Evolutionary conservation across 2,113 vertebrate species (phyloP).

Genomic region (Labeo rohita): DNA sequence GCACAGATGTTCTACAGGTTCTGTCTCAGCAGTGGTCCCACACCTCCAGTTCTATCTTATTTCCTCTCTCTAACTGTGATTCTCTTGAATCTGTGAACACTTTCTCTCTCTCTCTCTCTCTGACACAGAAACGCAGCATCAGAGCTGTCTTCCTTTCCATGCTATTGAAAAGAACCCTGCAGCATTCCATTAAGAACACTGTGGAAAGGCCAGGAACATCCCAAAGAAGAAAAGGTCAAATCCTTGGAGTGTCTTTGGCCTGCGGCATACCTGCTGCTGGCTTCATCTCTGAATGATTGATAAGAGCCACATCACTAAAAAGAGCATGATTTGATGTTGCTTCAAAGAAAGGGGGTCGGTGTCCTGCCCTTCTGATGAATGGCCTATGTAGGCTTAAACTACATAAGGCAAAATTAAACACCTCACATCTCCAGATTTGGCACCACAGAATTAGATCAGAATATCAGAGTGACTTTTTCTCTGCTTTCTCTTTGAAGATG

Average conservation of each 20-base stretch:
- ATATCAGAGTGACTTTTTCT: background rate
- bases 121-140: slow-evolving; percentile 15
- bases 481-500: background rate
- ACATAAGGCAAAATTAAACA: slow-evolving; percentile 3
- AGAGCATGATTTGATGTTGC: background rate
- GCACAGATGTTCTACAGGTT: slow-evolving; percentile 15
- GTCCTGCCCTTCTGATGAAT: slow-evolving; percentile 4
- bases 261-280: background rate
- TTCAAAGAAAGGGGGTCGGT: background rate
- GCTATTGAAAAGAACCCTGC: slow-evolving; percentile 9
- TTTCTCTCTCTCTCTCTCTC: background rate
- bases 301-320: background rate
- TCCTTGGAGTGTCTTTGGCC: slow-evolving; percentile 46
- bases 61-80: background rate
- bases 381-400: background rate
- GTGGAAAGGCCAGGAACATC: slow-evolving; percentile 37
- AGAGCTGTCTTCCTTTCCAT: slow-evolving; percentile 1
- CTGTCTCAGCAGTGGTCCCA: background rate
- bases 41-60: background rate
- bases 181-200: background rate
- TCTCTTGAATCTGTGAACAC: background rate
- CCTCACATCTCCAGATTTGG: background rate
- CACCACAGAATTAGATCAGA: background rate
- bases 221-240: slow-evolving; percentile 46
- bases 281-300: slow-evolving; percentile 57